Base-by-base conservation (phyloP, 2,888 invertebrate species). In the Camponotus fellah region DNA sequence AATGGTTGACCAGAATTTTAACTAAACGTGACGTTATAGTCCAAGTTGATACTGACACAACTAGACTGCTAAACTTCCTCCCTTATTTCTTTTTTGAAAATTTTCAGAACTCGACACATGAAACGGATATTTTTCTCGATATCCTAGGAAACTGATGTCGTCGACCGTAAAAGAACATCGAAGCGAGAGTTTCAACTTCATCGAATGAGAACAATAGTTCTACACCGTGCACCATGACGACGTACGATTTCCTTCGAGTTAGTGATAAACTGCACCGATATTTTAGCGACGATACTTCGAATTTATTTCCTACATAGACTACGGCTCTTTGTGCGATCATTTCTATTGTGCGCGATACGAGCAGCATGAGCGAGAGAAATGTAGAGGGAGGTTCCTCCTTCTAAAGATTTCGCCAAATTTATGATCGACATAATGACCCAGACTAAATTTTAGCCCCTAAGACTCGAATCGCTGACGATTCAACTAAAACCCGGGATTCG, bases 191-290 rank as follows among this genome's bases (percentile, higher is more conserved):
- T 21, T 65, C 68, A 37, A 83, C 58, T 83, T 65, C 76, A 56
- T 49, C 32, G 46, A n/a, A 46, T 34, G 12, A 65, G 71, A 71
- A 71, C 76, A 80, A 81, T 71, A 84, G 60, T 69, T 75, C 56
- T 40, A 40, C 43, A 5, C 12, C 26, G n/a, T 46, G 43, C 62
- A 34, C 49, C 58, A 49, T 56, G 64, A 26, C 56, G 71, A 43
- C 43, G 14, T 68, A 83, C 49, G 58, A 80, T 76, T 84, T 84
- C 71, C 81, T 76, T 81, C 72, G 72, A 62, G 65, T 76, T 49
- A 53, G 72, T 79, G 86, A 86, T 85, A 82, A 82, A 85, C 75
- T 79, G 64, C 82, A 58, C 53, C 68, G 75, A 85, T 86, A 86
- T 86, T 86, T 86, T 77, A 81, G 72, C 72, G 76, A 56, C 62